Percentiles rank a stretch among this genome's conserved stretches.
Conservation (phyloP, 1,140 invertebrate species). For the Bombus waltoni region DNA sequence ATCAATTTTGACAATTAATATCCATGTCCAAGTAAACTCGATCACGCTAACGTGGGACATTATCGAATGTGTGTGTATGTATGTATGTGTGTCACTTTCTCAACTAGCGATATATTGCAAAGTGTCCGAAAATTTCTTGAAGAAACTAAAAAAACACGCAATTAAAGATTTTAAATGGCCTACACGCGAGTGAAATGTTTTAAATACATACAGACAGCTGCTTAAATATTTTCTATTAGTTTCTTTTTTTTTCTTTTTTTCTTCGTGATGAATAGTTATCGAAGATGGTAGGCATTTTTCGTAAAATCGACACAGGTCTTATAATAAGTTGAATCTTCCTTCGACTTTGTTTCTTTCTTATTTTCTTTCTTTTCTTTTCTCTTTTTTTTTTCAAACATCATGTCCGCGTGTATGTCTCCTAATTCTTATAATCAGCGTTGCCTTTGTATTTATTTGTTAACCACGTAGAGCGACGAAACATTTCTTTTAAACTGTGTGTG, state of each 20-base stretch:
- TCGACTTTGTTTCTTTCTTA: slow-evolving; percentile 58
- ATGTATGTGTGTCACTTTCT: slow-evolving; percentile 54
- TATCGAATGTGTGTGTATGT: slow-evolving; percentile 35
- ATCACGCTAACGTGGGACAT: slow-evolving; percentile 78
- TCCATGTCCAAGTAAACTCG: slow-evolving; percentile 23
- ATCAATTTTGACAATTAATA: slow-evolving; percentile 23
- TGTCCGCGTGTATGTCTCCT: slow-evolving; percentile 64
- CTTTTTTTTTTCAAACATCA: slow-evolving; percentile 65
- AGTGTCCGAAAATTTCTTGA: slow-evolving; percentile 68
- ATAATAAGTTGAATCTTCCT: slow-evolving; percentile 54
- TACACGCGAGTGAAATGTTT: slow-evolving; percentile 57
- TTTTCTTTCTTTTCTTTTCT: slow-evolving; percentile 1
- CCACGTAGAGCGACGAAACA: slow-evolving; percentile 81
- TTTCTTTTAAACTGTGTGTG: slow-evolving; percentile 71
- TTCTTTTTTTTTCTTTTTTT: slow-evolving; percentile 8
- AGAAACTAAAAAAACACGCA: slow-evolving; percentile 62
- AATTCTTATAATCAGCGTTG: slow-evolving; percentile 75
- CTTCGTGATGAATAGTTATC: slow-evolving; percentile 40
- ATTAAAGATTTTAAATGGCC: slow-evolving; percentile 64
- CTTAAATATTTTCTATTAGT: slow-evolving; percentile 55
- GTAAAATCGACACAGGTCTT: slow-evolving; percentile 51
- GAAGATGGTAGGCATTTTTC: slow-evolving; percentile 59
- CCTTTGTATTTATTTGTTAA: slow-evolving; percentile 51
- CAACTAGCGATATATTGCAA: slow-evolving; percentile 71
- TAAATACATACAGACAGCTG: slow-evolving; percentile 57